Conservation (phyloP, 2,888 invertebrate genomes). For the Erannis defoliaria region DNA sequence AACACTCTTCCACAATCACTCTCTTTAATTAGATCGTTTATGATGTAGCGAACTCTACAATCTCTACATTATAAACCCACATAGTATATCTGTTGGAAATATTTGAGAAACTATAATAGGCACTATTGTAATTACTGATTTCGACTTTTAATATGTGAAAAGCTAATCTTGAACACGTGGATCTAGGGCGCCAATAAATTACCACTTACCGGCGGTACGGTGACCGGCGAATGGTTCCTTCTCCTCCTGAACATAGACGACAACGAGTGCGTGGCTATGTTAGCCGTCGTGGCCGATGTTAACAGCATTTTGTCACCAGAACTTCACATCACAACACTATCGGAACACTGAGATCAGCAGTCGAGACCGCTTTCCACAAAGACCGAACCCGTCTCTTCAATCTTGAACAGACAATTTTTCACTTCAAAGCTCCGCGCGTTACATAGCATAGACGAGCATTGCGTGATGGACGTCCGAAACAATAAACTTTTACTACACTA, state of each 20-base stretch:
- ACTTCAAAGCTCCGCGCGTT: slow-evolving; percentile 26
- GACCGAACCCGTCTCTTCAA: background rate
- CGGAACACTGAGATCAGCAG: background rate
- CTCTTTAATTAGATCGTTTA: too few relatives aligned
- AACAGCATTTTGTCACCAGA: slow-evolving; percentile 66
- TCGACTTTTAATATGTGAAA: too few relatives aligned
- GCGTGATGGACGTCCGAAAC: slow-evolving; percentile 45
- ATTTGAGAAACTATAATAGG: too few relatives aligned
- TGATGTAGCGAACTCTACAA: too few relatives aligned
- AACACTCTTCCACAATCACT: too few relatives aligned
- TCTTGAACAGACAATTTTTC: slow-evolving; percentile 10
- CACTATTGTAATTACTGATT: too few relatives aligned
- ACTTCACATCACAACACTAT: slow-evolving; percentile 46
- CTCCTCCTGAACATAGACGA: slow-evolving; percentile 74
- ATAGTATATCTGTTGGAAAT: too few relatives aligned
- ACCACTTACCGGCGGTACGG: slow-evolving; percentile 57
- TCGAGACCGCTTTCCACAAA: background rate
- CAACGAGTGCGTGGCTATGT: slow-evolving; percentile 67
- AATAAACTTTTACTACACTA: slow-evolving; percentile 49
- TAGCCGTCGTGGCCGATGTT: slow-evolving; percentile 63
- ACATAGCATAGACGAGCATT: slow-evolving; percentile 33
- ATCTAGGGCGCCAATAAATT: background rate
- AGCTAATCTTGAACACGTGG: background rate
- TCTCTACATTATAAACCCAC: too few relatives aligned
- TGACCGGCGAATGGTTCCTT: slow-evolving; percentile 58